A percentile compares a stretch with the other conserved stretches of the same genome.
Conservation (phyloP, 2,888 invertebrate species). For the Thecophora atra region DNA sequence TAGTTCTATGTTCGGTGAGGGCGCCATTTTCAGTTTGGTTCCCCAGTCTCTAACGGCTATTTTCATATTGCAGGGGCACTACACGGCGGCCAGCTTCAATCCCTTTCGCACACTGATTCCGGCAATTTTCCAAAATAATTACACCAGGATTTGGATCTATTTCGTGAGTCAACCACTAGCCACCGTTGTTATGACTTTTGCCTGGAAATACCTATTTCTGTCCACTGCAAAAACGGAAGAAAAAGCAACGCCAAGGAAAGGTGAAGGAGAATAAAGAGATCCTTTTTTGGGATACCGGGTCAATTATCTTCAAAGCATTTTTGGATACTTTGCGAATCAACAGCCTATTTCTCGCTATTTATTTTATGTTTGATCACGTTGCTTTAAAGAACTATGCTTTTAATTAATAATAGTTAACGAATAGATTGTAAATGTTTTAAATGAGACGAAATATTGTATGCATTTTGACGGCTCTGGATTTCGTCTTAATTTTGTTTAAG, state of each 20-base stretch:
- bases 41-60: not conserved
- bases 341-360: no score
- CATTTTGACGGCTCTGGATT: no score
- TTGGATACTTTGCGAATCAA: no score
- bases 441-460: no score
- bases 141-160: not conserved
- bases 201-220: not conserved
- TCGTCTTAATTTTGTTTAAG: no score
- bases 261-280: not conserved
- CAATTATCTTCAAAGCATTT: no score
- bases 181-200: not conserved
- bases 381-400: no score
- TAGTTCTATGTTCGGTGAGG: constrained; percentile 9
- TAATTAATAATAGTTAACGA: no score
- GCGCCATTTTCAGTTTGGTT: not conserved
- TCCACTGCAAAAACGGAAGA: not conserved
- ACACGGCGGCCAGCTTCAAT: constrained; percentile 77
- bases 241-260: not conserved
- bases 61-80: constrained; percentile 49
- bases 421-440: no score
- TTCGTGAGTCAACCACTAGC: not conserved
- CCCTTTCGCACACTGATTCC: constrained; percentile 77
- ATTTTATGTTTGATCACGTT: no score
- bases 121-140: constrained; percentile 66
- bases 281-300: not conserved